phyloP scores from a whole-genome alignment of 2,113 vertebrate genomes.

The Haemorhous mexicanus region DNA sequence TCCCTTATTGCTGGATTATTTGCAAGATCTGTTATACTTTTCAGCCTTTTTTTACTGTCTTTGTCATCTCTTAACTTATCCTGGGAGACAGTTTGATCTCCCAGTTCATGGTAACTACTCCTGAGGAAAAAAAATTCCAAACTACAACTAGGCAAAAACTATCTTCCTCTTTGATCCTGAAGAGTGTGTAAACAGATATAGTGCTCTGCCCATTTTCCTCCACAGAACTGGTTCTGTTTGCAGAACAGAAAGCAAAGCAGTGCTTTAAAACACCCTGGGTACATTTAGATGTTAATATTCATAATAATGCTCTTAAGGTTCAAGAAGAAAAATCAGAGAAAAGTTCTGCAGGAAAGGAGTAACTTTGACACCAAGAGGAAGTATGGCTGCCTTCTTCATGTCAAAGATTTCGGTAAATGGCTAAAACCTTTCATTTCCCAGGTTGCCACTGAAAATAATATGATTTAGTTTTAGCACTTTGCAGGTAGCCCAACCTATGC shows the following conservation, averaged over 20 bases:
- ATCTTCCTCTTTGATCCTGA: not conserved
- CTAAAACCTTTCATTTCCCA: not conserved
- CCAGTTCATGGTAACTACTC: not conserved
- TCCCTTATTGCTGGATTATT: not conserved
- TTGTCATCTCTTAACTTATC: not conserved
- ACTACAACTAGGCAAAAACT: not conserved
- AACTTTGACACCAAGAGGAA: not conserved
- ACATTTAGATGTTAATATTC: not conserved
- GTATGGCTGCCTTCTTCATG: not conserved
- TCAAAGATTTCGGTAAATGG: not conserved
- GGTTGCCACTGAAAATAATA: not conserved
- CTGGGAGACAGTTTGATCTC: not conserved
- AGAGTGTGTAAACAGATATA: not conserved
- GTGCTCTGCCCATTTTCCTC: not conserved
- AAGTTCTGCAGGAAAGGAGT: not conserved
- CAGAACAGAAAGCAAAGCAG: not conserved
- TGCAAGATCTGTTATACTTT: not conserved
- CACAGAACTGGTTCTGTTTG: not conserved
- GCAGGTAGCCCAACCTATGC: not conserved
- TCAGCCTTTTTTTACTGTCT: not conserved
- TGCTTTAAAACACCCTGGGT: not conserved
- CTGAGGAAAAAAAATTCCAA: not conserved
- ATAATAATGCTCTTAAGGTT: not conserved
- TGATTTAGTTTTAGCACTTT: not conserved
- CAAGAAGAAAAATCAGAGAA: not conserved